Evolutionary conservation across 2,113 vertebrate species (phyloP).

Genomic region (Clarias gariepinus): DNA sequence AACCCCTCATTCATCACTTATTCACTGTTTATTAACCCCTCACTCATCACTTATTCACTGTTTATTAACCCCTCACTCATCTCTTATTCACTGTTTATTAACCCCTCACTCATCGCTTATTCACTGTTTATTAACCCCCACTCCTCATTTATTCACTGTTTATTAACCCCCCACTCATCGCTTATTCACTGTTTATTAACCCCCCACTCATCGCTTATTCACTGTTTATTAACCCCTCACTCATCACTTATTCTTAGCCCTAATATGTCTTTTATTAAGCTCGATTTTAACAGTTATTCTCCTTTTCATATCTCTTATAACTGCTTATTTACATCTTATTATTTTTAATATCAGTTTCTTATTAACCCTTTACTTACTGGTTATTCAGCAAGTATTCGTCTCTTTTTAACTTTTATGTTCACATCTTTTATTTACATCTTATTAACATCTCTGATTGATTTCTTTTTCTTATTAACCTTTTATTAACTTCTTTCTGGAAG

Average conservation of each 20-base stretch:
- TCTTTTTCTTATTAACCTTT: not conserved
- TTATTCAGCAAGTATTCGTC: not conserved
- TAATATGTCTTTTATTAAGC: too few species aligned
- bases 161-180: not conserved
- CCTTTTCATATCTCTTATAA: too few species aligned
- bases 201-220: not conserved
- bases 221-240: not conserved
- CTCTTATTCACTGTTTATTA: not conserved
- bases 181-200: not conserved
- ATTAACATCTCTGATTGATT: not conserved
- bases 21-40: not conserved
- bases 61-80: not conserved
- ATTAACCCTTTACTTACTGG: not conserved
- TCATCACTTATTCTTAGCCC: not conserved
- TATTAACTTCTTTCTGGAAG: not conserved
- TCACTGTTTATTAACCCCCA: not conserved
- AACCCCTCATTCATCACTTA: not conserved
- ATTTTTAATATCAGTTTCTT: not conserved
- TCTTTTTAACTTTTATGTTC: not conserved
- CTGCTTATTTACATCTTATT: not conserved
- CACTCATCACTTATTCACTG: not conserved
- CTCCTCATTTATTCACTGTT: too few species aligned
- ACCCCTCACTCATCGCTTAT: not conserved
- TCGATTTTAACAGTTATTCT: too few species aligned
- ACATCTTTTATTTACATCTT: not conserved